Evolutionary conservation across 2,888 invertebrate species (phyloP).

Genomic region (Rhabditoides inermis): DNA sequence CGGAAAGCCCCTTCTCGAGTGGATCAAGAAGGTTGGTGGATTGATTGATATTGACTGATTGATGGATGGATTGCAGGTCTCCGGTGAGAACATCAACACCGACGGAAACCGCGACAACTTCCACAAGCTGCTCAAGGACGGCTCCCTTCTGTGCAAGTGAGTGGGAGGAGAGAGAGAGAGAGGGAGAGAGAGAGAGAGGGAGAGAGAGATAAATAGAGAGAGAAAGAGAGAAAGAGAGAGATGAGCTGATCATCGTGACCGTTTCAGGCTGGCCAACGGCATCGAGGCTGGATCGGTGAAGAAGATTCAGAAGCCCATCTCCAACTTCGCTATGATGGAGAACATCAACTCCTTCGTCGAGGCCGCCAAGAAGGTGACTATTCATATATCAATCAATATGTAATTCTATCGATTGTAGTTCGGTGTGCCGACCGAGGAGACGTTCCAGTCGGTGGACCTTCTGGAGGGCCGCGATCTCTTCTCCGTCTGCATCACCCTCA

Average conservation of each 20-base stretch:
- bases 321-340: constrained; percentile 97
- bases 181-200: too few species aligned
- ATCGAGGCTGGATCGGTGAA: constrained; percentile 78
- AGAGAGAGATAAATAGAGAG: too few species aligned
- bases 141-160: constrained; percentile 80
- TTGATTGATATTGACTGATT: too few species aligned
- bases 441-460: constrained; percentile 92
- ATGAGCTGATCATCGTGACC: too few species aligned
- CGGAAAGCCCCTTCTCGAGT: constrained; percentile 81
- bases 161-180: too few species aligned
- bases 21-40: constrained; percentile 80
- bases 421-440: constrained; percentile 76
- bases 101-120: constrained; percentile 86
- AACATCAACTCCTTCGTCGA: constrained; percentile 89
- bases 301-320: constrained; percentile 79
- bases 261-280: constrained; percentile 70
- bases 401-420: constrained; percentile 53
- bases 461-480: constrained; percentile 93
- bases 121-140: constrained; percentile 78
- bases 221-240: too few species aligned
- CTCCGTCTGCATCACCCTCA: constrained; percentile 63
- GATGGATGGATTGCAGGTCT: too few species aligned
- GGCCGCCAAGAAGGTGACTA: constrained; percentile 63
- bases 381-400: neutral
- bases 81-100: constrained; percentile 71